Base-by-base conservation (phyloP, 2,113 vertebrate species). In the Syrrhaptes paradoxus region DNA sequence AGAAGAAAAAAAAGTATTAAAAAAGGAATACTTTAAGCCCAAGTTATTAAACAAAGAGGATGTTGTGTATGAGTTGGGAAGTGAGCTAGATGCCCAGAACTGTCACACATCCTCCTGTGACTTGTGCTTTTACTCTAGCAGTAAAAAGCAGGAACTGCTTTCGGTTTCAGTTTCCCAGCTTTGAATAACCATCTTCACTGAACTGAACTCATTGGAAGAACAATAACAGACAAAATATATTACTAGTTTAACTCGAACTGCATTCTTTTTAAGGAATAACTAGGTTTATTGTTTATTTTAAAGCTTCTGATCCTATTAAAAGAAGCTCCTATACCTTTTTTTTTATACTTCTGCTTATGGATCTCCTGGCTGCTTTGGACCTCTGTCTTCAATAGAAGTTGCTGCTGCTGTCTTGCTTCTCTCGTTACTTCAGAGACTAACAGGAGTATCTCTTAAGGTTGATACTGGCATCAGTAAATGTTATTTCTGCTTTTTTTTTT, bases 91-190 rank as follows among this genome's bases (percentile, higher is more conserved):
- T 62, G 58, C 29, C 8, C n/a, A 57, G 43, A 78, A 63, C 31
- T 5, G 7, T n/a, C 55, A 29, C 45, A 32, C 2, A 17, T 36
- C 1, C 0, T 38, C 6, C 4, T 18, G 29, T 46, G 41, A 48
- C 4, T 57, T 31, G 9, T 31, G 29, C 22, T 51, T 75, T 88
- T 67, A 32, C 31, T 88, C 7, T 10, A 9, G 4, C 6, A 62
- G 24, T 54, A 38, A 51, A 68, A 90, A 81, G 1, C 54, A 41
- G 49, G 10, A 81, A 29, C 11, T 70, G 15, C 65, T 88, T 96
- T 94, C 91, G 65, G 36, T 91, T 94, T 95, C 74, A 22, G 0
- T 75, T 90, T 34, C 3, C 9, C 29, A 49, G 66, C 26, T 71
- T 85, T 66, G 49, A 65, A 48, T 7, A 5, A 8, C n/a, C 1